Base-by-base conservation (phyloP, 2,888 invertebrate genomes). In the Hydrotaea cyrtoneurina region DNA sequence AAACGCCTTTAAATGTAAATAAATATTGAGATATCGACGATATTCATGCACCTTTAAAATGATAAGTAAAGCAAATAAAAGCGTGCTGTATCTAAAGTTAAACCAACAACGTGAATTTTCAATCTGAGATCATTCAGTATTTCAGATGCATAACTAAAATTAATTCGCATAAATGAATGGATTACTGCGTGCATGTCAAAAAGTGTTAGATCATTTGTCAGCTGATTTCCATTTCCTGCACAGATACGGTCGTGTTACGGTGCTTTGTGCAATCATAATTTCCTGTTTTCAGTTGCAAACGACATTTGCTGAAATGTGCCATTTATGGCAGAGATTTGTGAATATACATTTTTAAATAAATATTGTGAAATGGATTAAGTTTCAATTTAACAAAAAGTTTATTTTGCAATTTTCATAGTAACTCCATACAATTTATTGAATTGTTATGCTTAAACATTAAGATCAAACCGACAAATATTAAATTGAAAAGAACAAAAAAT, bases 151-250 rank as follows among this genome's bases (percentile, higher is more conserved):
- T 7, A 19, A 19, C 53, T 17, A 55, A 55, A 55, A 21, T 19
- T 55, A 19, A 55, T 39, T 39, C 13, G 39, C 39, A 39, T 31
- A 31, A 39, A 39, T 8, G 39, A 39, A 39, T 53, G 53, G 46
- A 46, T 15, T 39, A 39, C 50, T 50, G 50, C 17, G n/a, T 4
- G 17, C 31, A 50, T 50, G n/a, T 50, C n/a, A 15, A 50, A n/a
- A 50, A n/a, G 15, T 7, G 15, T 13, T 50, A 50, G 7, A 15
- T 15, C 17, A 31, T 36, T 62, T 15, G 23, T 8, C 31, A 62
- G 31, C 15, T 62, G 62, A 62, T 62, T 62, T 62, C 15, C 62
- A 62, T 31, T 62, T 62, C 62, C 62, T 62, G 62, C n/a, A 31
- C 2, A 31, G 62, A 31, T n/a, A 26, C 23, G 17, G 19, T 39